Conservation (phyloP, 2,113 vertebrate species). For the Marmota flaviventris region DNA sequence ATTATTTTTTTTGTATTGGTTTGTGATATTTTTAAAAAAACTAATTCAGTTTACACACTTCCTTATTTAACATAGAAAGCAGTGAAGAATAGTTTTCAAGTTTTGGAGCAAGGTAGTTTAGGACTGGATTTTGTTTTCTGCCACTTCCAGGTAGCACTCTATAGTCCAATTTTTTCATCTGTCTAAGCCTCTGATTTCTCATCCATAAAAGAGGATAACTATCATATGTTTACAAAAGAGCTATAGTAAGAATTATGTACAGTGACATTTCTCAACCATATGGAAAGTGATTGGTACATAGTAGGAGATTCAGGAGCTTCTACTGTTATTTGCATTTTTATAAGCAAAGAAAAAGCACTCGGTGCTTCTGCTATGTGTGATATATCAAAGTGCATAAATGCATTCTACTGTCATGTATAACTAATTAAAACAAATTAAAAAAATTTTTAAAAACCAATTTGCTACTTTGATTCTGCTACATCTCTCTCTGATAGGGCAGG, state of each 20-base stretch:
- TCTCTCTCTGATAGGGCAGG: not conserved
- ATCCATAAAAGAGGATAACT: not conserved
- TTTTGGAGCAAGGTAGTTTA: not conserved
- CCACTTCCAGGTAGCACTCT: not conserved
- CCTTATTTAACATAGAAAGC: not conserved
- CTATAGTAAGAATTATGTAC: not conserved
- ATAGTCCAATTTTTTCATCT: not conserved
- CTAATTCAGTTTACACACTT: not conserved
- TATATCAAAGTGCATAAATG: too few species aligned
- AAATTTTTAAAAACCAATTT: not conserved
- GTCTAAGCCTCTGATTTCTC: not conserved
- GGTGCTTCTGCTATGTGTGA: not conserved
- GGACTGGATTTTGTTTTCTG: not conserved
- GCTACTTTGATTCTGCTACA: not conserved
- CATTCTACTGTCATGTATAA: too few species aligned
- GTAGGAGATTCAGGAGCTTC: not conserved
- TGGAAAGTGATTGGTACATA: not conserved
- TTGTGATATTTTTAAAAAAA: not conserved
- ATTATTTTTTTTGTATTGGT: not conserved
- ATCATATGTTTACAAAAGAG: not conserved
- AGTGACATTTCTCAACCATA: not conserved
- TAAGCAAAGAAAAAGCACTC: not conserved
- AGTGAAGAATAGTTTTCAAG: not conserved
- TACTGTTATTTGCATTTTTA: not conserved
- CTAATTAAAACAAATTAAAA: too few species aligned